Evolutionary conservation across 2,113 vertebrate species (phyloP).

Genomic region (Sylvilagus bachmani): DNA sequence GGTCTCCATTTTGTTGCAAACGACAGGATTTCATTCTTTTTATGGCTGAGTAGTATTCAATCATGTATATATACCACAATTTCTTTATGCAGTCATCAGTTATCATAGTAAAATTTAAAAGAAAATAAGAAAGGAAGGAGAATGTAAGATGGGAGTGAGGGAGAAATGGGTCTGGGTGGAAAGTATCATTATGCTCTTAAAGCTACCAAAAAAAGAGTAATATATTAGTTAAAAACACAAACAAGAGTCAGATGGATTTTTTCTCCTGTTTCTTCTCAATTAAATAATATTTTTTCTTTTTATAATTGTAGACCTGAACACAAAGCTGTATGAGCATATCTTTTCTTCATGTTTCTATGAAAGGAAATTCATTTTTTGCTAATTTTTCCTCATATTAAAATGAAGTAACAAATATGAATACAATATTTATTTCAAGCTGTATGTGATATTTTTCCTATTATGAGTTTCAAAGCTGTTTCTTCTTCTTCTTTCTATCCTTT

Average conservation of each 20-base stretch:
- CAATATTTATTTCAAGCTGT: neutral
- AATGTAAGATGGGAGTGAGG: too few species aligned
- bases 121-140: too few species aligned
- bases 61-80: too few species aligned
- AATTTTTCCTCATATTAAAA: neutral
- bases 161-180: too few species aligned
- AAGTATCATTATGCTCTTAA: too few species aligned
- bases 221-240: neutral
- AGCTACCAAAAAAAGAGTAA: neutral
- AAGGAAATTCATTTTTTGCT: constrained; percentile 20
- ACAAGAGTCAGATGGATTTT: neutral
- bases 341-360: neutral
- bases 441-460: neutral
- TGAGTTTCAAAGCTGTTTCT: neutral
- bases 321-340: neutral
- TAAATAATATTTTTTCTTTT: neutral
- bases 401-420: neutral
- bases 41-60: too few species aligned
- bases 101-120: too few species aligned
- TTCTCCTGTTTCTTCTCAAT: neutral
- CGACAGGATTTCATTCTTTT: too few species aligned
- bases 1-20: too few species aligned
- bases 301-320: neutral
- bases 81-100: too few species aligned
- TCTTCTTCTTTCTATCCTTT: neutral